A percentile compares a stretch with the other conserved stretches of the same genome.
Conservation (phyloP, 1,140 invertebrate species). For the Neuroterus valhalla region DNA sequence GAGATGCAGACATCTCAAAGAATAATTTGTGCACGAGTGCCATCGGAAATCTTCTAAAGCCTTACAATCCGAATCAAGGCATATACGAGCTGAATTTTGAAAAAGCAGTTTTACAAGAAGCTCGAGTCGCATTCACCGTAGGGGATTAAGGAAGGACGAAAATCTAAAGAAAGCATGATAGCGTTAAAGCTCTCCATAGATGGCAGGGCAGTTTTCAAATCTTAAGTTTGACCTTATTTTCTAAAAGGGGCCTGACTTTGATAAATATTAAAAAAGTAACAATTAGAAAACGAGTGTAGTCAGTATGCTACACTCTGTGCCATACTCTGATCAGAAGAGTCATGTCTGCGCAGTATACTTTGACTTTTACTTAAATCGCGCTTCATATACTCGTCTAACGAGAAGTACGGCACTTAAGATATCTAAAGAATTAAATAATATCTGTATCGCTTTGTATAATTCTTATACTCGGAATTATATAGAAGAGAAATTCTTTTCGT, state of each 20-base stretch:
- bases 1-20: conserved; percentile 5
- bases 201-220: conserved; percentile 33
- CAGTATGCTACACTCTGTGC: conserved; percentile 49
- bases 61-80: background rate
- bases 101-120: conserved; percentile 23
- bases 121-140: conserved; percentile 27
- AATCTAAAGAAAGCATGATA: conserved; percentile 40
- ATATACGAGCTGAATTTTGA: conserved; percentile 5
- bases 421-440: conserved; percentile 40
- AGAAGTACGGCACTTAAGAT: conserved; percentile 18
- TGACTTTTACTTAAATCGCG: background rate
- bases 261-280: conserved; percentile 67
- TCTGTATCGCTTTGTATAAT: conserved; percentile 45
- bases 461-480: conserved; percentile 53
- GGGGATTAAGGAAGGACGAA: conserved; percentile 30
- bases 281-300: conserved; percentile 61
- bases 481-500: conserved; percentile 57
- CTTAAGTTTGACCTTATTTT: conserved; percentile 50
- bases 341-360: conserved; percentile 22
- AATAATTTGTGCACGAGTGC: background rate
- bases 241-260: conserved; percentile 57
- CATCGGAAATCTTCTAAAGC: background rate
- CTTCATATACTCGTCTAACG: background rate
- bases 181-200: conserved; percentile 38
- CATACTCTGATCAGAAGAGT: conserved; percentile 38